Evolutionary conservation across 2,797 vertebrate genomes (phyloP).

Genomic region (Leuciscus waleckii): DNA sequence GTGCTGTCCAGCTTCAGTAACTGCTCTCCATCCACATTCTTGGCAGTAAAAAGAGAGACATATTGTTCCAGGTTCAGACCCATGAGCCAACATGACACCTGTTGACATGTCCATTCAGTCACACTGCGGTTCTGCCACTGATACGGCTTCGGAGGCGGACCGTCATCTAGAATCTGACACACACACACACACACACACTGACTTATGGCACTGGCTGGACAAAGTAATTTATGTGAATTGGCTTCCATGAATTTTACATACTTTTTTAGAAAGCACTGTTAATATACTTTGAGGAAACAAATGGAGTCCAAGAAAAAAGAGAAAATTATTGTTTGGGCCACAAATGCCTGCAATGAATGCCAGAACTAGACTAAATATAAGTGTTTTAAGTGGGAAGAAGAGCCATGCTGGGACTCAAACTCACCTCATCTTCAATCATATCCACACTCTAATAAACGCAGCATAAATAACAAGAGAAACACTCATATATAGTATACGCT

Average conservation of each 20-base stretch:
- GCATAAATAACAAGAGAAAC: constrained; percentile 68
- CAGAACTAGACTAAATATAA: constrained; percentile 1
- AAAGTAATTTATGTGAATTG: neutral
- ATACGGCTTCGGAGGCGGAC: constrained; percentile 84
- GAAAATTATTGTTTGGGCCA: neutral
- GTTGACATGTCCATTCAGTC: constrained; percentile 90
- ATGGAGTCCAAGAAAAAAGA: neutral
- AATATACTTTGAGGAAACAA: constrained; percentile 17
- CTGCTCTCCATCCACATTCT: constrained; percentile 89
- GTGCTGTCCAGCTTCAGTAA: constrained; percentile 89
- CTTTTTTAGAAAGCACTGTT: neutral
- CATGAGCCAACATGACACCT: constrained; percentile 91
- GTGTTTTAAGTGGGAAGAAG: constrained; percentile 12
- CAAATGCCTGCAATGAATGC: constrained; percentile 7
- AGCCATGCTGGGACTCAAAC: neutral
- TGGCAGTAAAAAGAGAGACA: constrained; percentile 91
- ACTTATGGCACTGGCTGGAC: neutral
- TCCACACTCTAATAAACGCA: constrained; percentile 92
- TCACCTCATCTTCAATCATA: constrained; percentile 98
- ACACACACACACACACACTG: neutral
- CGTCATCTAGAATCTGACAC: constrained; percentile 90
- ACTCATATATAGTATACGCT: constrained; percentile 12
- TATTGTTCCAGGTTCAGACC: constrained; percentile 91
- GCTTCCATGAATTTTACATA: neutral
- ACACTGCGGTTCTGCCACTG: constrained; percentile 84